Percentiles rank a stretch among this genome's conserved stretches.
Evolutionary conservation across 53 echinoderm and acorn worm genomes (phyloP).

Genomic region (Hippasteria phrygiana): DNA sequence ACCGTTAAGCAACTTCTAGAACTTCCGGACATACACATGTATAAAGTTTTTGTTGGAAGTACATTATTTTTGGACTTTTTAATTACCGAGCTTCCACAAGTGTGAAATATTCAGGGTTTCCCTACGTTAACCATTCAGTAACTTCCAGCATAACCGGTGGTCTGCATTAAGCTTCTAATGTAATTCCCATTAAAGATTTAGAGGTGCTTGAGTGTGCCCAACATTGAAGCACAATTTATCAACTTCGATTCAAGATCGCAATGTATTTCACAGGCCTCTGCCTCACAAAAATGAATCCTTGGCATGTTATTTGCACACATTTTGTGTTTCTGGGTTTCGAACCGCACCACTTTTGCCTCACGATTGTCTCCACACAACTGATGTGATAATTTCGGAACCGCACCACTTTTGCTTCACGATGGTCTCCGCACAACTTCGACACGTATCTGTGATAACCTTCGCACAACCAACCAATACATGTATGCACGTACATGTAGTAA

Average conservation of each 20-base stretch:
- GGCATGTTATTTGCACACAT: background rate
- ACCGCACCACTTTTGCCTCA: background rate
- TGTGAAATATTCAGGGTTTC: background rate
- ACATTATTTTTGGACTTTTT: too few relatives aligned
- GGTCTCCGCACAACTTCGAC: slow-evolving; percentile 7
- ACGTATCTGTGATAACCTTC: background rate
- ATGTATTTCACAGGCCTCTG: background rate
- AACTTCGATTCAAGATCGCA: background rate
- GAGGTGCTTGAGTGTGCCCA: slow-evolving; percentile 9
- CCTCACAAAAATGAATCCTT: slow-evolving; percentile 11
- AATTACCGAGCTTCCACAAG: too few relatives aligned
- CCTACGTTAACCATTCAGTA: background rate
- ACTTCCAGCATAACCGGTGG: slow-evolving; percentile 37
- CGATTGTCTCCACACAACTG: slow-evolving; percentile 11
- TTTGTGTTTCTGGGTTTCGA: background rate
- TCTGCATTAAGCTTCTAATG: background rate
- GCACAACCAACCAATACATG: background rate
- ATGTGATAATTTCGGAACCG: background rate
- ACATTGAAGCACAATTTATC: background rate
- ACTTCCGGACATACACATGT: too few relatives aligned
- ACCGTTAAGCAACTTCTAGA: too few relatives aligned
- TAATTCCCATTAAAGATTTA: background rate
- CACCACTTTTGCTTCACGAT: background rate
- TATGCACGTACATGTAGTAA: background rate
- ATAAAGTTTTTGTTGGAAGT: too few relatives aligned